A percentile compares a stretch with the other conserved stretches of the same genome.
Conservation (phyloP, 2,888 invertebrate genomes). For the Ceraclea dissimilis region DNA sequence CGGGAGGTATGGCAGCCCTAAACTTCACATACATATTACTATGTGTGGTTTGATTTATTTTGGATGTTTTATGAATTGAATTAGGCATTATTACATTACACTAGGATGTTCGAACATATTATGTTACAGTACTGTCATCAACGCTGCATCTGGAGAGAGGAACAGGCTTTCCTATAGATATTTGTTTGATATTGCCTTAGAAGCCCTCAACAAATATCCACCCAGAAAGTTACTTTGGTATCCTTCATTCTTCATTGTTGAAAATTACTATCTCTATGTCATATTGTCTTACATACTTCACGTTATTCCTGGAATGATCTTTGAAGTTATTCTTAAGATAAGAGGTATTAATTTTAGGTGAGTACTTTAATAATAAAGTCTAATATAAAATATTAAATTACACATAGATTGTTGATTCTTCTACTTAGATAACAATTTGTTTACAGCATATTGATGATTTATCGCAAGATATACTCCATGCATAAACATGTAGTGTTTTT, state of each 20-base stretch:
- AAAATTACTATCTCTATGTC: conserved; percentile 9
- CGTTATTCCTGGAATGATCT: conserved; percentile 17
- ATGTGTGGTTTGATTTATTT: too few species aligned
- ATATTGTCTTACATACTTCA: conserved; percentile 10
- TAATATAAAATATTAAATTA: too few species aligned
- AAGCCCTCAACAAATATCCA: neutral
- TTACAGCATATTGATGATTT: conserved; percentile 47
- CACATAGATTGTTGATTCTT: too few species aligned
- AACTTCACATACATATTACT: too few species aligned
- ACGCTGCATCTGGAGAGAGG: conserved; percentile 19
- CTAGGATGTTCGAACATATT: too few species aligned
- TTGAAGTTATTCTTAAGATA: conserved; percentile 10
- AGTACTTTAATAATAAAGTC: too few species aligned
- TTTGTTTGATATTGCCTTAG: neutral
- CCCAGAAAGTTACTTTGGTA: conserved; percentile 10
- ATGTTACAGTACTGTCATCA: conserved; percentile 14
- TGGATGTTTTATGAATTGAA: too few species aligned
- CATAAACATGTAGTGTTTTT: conserved; percentile 49
- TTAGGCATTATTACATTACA: too few species aligned
- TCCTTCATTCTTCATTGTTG: conserved; percentile 9
- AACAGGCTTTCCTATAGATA: neutral
- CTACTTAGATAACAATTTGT: conserved; percentile 2
- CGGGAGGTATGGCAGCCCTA: too few species aligned
- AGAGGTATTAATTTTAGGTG: conserved; percentile 19
- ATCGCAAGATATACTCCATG: conserved; percentile 47